Evolutionary conservation across 2,797 vertebrate species (phyloP).

Genomic region (Dryobates pubescens): DNA sequence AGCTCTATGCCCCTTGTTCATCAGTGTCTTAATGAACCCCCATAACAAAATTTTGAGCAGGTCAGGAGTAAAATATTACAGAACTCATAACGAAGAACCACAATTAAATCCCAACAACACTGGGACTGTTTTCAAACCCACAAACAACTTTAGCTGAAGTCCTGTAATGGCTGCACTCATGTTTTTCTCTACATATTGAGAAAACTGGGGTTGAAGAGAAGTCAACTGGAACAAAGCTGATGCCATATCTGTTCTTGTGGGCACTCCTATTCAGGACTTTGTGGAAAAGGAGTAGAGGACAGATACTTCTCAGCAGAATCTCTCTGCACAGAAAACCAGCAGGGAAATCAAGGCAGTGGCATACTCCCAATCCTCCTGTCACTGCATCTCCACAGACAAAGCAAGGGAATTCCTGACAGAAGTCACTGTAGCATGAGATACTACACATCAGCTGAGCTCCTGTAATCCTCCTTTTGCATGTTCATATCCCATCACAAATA

Average conservation of each 20-base stretch:
- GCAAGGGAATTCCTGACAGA: constrained; percentile 40
- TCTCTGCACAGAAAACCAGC: constrained; percentile 7
- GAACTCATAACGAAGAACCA: neutral
- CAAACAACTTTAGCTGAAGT: neutral
- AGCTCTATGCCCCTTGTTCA: neutral
- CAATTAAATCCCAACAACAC: neutral
- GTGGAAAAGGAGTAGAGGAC: neutral
- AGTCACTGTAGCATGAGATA: constrained; percentile 29
- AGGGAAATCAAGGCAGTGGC: constrained; percentile 35
- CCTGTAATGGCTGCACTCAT: neutral
- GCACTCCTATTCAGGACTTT: neutral
- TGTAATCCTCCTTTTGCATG: neutral
- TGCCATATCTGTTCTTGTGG: neutral
- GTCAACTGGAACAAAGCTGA: constrained; percentile 1
- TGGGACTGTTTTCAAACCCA: neutral
- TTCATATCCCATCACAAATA: neutral
- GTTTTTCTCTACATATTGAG: neutral
- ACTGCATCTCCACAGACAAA: neutral
- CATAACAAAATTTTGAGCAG: neutral
- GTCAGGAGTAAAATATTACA: constrained; percentile 4
- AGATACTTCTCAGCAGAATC: neutral
- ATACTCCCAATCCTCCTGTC: constrained; percentile 14
- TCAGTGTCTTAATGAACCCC: neutral
- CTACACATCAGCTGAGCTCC: neutral
- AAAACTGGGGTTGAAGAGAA: neutral